Conservation (phyloP, 2,797 vertebrate genomes). For the Percopsis omiscomaycus region DNA sequence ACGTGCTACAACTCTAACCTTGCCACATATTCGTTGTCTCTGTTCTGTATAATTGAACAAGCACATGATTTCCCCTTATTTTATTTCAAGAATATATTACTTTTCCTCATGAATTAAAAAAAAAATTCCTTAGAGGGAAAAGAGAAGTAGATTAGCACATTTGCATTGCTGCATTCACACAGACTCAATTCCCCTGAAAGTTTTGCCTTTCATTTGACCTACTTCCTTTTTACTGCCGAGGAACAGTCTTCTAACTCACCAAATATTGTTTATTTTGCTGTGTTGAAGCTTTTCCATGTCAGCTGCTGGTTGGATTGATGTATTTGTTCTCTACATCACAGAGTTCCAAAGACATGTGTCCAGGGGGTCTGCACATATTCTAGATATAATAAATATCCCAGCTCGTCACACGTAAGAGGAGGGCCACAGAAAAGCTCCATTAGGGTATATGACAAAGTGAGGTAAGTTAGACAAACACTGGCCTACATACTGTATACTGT, state of each 20-base stretch:
- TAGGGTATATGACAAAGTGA: too few relatives aligned
- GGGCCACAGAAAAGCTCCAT: too few relatives aligned
- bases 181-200: slow-evolving; percentile 52
- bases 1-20: slow-evolving; percentile 38
- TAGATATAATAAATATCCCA: too few relatives aligned
- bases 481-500: too few relatives aligned
- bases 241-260: slow-evolving; percentile 24
- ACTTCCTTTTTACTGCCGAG: slow-evolving; percentile 37
- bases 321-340: slow-evolving; percentile 8
- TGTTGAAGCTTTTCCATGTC: slow-evolving; percentile 22
- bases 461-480: too few relatives aligned
- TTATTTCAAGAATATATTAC: slow-evolving; percentile 38
- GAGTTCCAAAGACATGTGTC: not conserved
- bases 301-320: slow-evolving; percentile 28
- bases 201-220: slow-evolving; percentile 55
- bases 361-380: too few relatives aligned
- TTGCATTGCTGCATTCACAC: slow-evolving; percentile 45
- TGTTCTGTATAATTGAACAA: slow-evolving; percentile 39
- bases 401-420: too few relatives aligned
- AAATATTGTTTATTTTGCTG: slow-evolving; percentile 16
- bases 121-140: slow-evolving; percentile 35
- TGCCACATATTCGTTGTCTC: slow-evolving; percentile 14
- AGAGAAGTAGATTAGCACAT: slow-evolving; percentile 52
- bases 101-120: slow-evolving; percentile 56
- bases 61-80: slow-evolving; percentile 11